A percentile compares a stretch with the other conserved stretches of the same genome.
Conservation (phyloP, 2,113 vertebrate genomes). For the Notothenia coriiceps region DNA sequence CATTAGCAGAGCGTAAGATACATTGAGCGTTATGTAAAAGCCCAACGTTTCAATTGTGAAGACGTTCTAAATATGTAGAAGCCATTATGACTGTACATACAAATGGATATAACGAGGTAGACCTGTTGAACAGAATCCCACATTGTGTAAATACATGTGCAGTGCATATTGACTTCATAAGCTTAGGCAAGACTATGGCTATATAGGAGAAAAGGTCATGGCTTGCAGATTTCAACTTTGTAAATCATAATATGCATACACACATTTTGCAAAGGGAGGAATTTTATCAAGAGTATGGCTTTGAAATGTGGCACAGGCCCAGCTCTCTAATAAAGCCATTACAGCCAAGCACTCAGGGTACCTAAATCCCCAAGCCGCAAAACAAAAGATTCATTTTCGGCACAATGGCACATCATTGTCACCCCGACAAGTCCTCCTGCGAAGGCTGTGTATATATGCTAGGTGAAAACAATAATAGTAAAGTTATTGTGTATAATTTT, state of each 20-base stretch:
- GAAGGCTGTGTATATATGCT: conserved; percentile 1
- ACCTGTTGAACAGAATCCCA: background rate
- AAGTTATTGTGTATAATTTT: conserved; percentile 18
- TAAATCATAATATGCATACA: background rate
- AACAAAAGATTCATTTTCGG: conserved; percentile 52
- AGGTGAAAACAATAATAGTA: conserved; percentile 17
- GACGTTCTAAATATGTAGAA: background rate
- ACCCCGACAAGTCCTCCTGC: conserved; percentile 22
- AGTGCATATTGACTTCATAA: background rate
- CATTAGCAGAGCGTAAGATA: background rate
- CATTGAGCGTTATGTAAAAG: background rate
- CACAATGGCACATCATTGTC: conserved; percentile 33
- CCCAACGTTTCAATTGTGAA: background rate
- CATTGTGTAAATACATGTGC: conserved; percentile 1
- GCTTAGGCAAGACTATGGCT: too few relatives aligned
- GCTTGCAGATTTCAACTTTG: background rate
- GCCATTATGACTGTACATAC: conserved; percentile 15
- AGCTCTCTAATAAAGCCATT: conserved; percentile 34
- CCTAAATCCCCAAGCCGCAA: conserved; percentile 35
- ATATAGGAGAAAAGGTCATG: background rate
- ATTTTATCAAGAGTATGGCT: background rate
- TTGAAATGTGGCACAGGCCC: conserved; percentile 32
- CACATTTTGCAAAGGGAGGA: background rate
- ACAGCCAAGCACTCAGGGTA: conserved; percentile 28
- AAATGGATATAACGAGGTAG: conserved; percentile 1